These are phyloP conservation scores for Scelioninae gen. 2 DNA, from an alignment of 2,888 invertebrate genomes.

Conservation along the genomic window DNA sequence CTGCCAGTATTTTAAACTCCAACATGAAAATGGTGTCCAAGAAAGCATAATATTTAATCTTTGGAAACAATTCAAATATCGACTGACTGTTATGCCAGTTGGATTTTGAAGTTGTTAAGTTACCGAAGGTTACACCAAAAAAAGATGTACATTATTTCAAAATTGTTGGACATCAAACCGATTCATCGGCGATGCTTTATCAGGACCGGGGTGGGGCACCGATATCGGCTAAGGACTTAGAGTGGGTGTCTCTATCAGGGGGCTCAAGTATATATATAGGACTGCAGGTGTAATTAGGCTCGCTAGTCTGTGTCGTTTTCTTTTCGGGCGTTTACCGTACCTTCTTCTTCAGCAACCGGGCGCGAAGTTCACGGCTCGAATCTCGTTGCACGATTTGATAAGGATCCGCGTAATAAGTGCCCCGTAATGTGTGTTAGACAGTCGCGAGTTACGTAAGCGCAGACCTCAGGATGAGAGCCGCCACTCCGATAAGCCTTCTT, in stretches of 20 bases:
- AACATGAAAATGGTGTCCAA: no score
- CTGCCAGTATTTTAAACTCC: no score
- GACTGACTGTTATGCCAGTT: no score
- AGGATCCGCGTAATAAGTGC: constrained; percentile 26
- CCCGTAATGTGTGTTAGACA: constrained; percentile 15
- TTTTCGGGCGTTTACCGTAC: constrained; percentile 31
- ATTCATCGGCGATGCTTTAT: constrained; percentile 34
- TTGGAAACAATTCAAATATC: no score
- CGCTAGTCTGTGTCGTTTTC: constrained; percentile 64
- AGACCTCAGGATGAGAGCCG: neutral
- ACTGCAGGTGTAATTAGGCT: constrained; percentile 70
- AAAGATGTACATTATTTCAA: neutral
- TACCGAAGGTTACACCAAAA: no score
- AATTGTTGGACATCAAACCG: constrained; percentile 14
- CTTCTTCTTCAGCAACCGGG: constrained; percentile 2
- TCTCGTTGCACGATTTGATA: neutral
- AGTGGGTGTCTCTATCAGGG: constrained; percentile 72
- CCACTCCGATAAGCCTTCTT: neutral
- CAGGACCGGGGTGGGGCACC: constrained; percentile 70
- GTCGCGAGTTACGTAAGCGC: constrained; percentile 49
- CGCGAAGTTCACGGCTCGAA: constrained; percentile 21
- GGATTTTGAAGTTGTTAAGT: no score
- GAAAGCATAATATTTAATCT: no score
- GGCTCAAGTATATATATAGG: constrained; percentile 68
- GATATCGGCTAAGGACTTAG: constrained; percentile 71